Evolutionary conservation across 2,113 vertebrate genomes (phyloP).

Genomic region (Larimichthys crocea): DNA sequence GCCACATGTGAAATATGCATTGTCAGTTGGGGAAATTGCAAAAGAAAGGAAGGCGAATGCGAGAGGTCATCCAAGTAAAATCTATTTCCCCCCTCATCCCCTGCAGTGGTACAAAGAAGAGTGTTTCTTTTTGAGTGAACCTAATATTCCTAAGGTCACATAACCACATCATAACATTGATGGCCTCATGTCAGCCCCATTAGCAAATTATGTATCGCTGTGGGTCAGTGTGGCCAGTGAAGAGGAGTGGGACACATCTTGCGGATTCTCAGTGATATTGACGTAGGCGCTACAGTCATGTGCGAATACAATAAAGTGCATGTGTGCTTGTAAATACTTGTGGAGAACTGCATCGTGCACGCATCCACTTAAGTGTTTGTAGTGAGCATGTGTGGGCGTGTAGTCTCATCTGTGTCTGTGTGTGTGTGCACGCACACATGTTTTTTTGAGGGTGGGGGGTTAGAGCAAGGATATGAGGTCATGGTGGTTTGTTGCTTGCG

Average conservation of each 20-base stretch:
- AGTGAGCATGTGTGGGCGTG: slow-evolving; percentile 49
- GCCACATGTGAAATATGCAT: background rate
- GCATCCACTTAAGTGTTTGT: slow-evolving; percentile 51
- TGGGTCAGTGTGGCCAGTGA: slow-evolving; percentile 29
- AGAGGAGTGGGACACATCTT: slow-evolving; percentile 32
- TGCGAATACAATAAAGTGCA: slow-evolving; percentile 60
- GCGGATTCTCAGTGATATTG: slow-evolving; percentile 21
- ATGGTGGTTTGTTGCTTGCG: slow-evolving; percentile 70
- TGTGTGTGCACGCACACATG: background rate
- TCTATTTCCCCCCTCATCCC: background rate
- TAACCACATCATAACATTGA: slow-evolving; percentile 36
- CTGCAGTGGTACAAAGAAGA: background rate
- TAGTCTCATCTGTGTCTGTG: slow-evolving; percentile 19
- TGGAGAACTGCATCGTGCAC: slow-evolving; percentile 41
- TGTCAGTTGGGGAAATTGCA: slow-evolving; percentile 2
- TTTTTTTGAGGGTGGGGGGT: slow-evolving; percentile 37
- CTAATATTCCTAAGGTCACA: slow-evolving; percentile 19
- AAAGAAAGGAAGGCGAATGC: background rate
- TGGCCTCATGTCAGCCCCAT: slow-evolving; percentile 40
- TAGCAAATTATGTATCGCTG: slow-evolving; percentile 31
- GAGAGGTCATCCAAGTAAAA: slow-evolving; percentile 5
- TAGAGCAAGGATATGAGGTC: slow-evolving; percentile 73
- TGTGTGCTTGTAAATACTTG: slow-evolving; percentile 72
- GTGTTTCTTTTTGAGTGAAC: slow-evolving; percentile 5
- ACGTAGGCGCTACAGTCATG: slow-evolving; percentile 35